Conservation (phyloP, 2,888 invertebrate species). For the Phania funesta region DNA sequence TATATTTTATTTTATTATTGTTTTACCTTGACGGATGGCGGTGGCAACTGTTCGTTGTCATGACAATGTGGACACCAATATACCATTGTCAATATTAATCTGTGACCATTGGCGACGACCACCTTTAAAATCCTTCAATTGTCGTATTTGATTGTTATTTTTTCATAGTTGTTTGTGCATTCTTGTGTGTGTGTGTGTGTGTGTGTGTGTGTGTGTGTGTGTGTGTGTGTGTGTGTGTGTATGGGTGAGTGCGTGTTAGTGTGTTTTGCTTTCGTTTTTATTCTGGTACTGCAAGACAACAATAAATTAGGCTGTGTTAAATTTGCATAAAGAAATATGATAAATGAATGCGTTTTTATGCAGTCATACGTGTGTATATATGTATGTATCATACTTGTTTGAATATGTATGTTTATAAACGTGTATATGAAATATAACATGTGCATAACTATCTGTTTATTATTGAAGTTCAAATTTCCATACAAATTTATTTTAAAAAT, state of each 20-base stretch:
- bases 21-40: constrained; percentile 75
- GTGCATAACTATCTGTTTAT: not conserved
- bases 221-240: not conserved
- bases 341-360: not conserved
- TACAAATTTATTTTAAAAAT: constrained; percentile 21
- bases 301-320: constrained; percentile 42
- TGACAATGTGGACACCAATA: constrained; percentile 78
- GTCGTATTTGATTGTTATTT: constrained; percentile 50
- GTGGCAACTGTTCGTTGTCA: constrained; percentile 75
- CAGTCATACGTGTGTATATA: not conserved
- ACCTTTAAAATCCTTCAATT: constrained; percentile 54
- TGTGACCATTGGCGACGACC: constrained; percentile 43
- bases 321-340: constrained; percentile 10
- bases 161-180: constrained; percentile 31
- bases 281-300: constrained; percentile 41
- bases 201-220: constrained; percentile 2
- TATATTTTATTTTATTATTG: constrained; percentile 9
- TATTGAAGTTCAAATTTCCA: constrained; percentile 19
- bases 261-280: constrained; percentile 5
- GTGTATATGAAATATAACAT: not conserved
- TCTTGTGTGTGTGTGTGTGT: not conserved
- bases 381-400: not conserved
- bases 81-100: constrained; percentile 68
- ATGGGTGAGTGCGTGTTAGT: too few relatives aligned
- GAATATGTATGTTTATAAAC: not conserved